These are phyloP conservation scores for Prosapia bicincta DNA, from an alignment of 2,888 invertebrate species.

Conservation along the genomic window DNA sequence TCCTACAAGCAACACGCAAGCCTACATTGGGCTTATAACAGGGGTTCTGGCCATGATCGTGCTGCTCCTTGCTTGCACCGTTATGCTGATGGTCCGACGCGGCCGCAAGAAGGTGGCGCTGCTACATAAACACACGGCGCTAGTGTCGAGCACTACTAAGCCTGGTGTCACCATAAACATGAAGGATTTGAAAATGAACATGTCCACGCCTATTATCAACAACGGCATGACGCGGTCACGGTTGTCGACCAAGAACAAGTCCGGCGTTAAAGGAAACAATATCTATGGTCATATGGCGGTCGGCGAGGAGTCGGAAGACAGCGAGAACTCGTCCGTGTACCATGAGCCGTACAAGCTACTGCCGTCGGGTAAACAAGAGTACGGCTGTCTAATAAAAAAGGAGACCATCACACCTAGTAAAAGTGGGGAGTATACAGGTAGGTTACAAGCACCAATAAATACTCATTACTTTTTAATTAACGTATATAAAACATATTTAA, in stretches of 20 bases:
- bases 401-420: conserved; percentile 49
- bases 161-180: conserved; percentile 56
- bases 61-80: conserved; percentile 60
- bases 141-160: conserved; percentile 55
- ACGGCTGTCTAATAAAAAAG: conserved; percentile 51
- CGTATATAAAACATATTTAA: too few species aligned
- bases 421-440: conserved; percentile 54
- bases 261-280: conserved; percentile 45
- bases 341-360: conserved; percentile 56
- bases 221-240: conserved; percentile 53
- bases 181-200: conserved; percentile 56
- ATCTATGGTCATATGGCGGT: conserved; percentile 50
- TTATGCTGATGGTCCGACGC: conserved; percentile 61
- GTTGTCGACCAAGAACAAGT: conserved; percentile 27
- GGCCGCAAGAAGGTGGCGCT: conserved; percentile 62
- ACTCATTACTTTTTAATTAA: too few species aligned
- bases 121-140: conserved; percentile 58
- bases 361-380: conserved; percentile 48
- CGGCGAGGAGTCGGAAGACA: conserved; percentile 51
- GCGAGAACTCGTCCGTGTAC: conserved; percentile 55
- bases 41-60: conserved; percentile 64
- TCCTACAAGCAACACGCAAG: conserved; percentile 56
- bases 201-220: conserved; percentile 55
- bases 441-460: too few species aligned
- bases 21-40: conserved; percentile 63